phyloP scores from a whole-genome alignment of 2,888 invertebrate genomes.

The Drosophila formosana region DNA sequence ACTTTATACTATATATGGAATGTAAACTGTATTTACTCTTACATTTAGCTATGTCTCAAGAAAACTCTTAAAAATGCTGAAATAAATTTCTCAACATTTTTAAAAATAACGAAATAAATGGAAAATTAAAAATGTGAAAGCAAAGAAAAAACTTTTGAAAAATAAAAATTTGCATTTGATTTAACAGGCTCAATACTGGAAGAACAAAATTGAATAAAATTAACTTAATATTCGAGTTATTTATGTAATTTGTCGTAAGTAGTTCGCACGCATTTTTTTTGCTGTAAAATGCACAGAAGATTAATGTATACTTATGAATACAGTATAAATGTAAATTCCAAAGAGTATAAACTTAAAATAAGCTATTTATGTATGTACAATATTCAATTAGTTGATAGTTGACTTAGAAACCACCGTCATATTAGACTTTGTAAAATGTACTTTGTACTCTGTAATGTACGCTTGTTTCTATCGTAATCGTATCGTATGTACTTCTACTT shows the following conservation, averaged over 20 bases:
- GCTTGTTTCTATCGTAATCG: slow-evolving; percentile 42
- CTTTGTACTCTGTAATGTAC: slow-evolving; percentile 57
- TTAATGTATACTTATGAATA: slow-evolving; percentile 19
- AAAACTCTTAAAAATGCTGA: slow-evolving; percentile 58
- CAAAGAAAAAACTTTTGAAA: slow-evolving; percentile 33
- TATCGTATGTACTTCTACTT: slow-evolving; percentile 29
- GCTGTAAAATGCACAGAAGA: slow-evolving; percentile 65
- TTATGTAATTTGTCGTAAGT: slow-evolving; percentile 52
- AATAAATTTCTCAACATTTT: slow-evolving; percentile 60
- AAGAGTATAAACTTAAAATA: slow-evolving; percentile 23
- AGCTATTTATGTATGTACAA: slow-evolving; percentile 36
- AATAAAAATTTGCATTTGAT: slow-evolving; percentile 59
- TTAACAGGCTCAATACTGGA: slow-evolving; percentile 10
- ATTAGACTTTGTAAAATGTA: slow-evolving; percentile 75
- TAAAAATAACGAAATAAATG: slow-evolving; percentile 54
- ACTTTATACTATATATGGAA: slow-evolving; percentile 62
- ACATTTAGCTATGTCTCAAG: slow-evolving; percentile 47
- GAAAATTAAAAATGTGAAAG: slow-evolving; percentile 49
- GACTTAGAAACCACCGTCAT: slow-evolving; percentile 80
- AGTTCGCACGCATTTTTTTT: slow-evolving; percentile 66
- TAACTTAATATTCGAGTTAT: slow-evolving; percentile 19
- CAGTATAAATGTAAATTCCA: slow-evolving; percentile 8
- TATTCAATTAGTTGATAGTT: slow-evolving; percentile 69
- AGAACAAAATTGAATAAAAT: slow-evolving; percentile 10
- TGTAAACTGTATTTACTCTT: slow-evolving; percentile 73